Base-by-base conservation (phyloP, 2,113 vertebrate genomes). In the Echinops telfairi region DNA sequence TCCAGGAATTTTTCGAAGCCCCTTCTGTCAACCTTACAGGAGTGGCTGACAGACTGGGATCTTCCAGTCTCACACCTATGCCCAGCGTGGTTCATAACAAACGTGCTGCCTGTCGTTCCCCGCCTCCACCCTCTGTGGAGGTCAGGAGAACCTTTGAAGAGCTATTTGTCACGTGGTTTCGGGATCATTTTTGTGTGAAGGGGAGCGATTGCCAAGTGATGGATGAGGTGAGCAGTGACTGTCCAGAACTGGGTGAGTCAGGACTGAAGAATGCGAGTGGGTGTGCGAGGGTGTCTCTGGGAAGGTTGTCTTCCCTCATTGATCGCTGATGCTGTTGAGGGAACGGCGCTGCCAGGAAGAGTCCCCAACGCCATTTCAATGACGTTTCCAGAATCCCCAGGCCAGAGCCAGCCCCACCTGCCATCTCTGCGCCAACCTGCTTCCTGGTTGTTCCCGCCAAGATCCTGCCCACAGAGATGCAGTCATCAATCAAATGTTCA, bases 211-310 rank as follows among this genome's bases (percentile, higher is more conserved):
- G 66, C 60, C 47, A 9, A 89, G 87, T 89, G 91, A 87, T 79
- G 95, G 89, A 92, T 76, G 81, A 96, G 78, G 66, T 94, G 97
- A 95, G 23, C 0, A 80, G 76, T 62, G 85, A 94, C 94, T 86
- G 68, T 66, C 73, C 2, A 68, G 81, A 16, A 0, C 12, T 11
- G n/a, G 33, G 57, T 86, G 73, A 91, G 73, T 22, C 83, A 90
- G 83, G 43, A 71, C 20, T 33, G 66, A 57, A 88, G 29, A 86
- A 96, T 47, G 38, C 6, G 43, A 29, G 58, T 47, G 9, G 81
- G 6, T 36, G 73, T 40, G 43, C 89, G 75, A 20, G 66, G 9
- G 43, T 68, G 6, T 38, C 23, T 3, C 2, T 0, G 0, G 6
- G n/a, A 58, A 29, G 25, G 47, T 40, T 12, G 40, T 81, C 75